Percentiles rank a stretch among this genome's conserved stretches.
phyloP scores from a whole-genome alignment of 2,888 invertebrate genomes.

The Poecilus cupreus region DNA sequence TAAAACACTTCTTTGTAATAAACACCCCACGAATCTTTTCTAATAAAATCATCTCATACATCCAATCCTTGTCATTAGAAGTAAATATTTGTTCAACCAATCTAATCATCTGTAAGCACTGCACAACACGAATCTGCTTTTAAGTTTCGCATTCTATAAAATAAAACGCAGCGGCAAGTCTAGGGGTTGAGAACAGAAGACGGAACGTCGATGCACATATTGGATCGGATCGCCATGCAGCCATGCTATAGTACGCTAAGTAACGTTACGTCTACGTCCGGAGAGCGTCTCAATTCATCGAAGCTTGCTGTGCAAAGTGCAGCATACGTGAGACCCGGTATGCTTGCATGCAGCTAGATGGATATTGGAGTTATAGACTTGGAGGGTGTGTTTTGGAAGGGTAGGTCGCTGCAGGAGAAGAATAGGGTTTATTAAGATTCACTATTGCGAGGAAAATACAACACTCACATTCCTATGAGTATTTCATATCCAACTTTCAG shows the following conservation, averaged over 20 bases:
- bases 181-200: neutral
- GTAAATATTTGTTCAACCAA: neutral
- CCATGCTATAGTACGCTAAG: neutral
- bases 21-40: no score
- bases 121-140: conserved; percentile 19
- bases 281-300: conserved; percentile 18
- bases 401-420: no score
- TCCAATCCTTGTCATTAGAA: no score
- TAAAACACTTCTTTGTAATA: no score
- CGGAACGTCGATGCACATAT: conserved; percentile 20
- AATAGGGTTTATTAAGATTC: no score
- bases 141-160: neutral
- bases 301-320: neutral
- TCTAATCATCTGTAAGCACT: neutral
- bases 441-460: no score
- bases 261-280: neutral
- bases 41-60: no score
- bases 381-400: no score
- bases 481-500: no score
- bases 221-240: neutral
- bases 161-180: neutral
- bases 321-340: neutral
- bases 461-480: no score
- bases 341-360: no score
- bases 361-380: no score